Conservation (phyloP, 2,113 vertebrate genomes). For the Zosterops hypoxanthus region DNA sequence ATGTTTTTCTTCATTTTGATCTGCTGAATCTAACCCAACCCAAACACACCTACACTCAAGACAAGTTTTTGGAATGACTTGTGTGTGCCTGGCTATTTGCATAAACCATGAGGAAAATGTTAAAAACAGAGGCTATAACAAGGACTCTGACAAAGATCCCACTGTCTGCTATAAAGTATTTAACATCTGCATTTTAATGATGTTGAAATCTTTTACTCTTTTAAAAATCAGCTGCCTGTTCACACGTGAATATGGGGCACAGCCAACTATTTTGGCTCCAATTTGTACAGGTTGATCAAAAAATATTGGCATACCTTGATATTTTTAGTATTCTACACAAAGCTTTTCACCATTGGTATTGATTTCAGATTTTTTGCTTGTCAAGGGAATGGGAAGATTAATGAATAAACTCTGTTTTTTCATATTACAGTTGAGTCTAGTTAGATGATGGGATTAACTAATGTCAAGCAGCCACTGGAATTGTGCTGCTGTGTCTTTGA, state of each 20-base stretch:
- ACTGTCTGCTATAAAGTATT: not conserved
- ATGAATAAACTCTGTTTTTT: conserved; percentile 14
- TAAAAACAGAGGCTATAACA: not conserved
- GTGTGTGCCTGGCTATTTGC: not conserved
- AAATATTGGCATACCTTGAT: not conserved
- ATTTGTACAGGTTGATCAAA: not conserved
- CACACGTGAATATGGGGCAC: not conserved
- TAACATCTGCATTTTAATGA: not conserved
- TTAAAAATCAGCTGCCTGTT: not conserved
- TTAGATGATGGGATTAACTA: not conserved
- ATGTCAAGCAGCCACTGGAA: not conserved
- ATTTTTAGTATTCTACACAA: not conserved
- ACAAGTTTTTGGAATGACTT: not conserved
- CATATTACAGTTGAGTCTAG: not conserved
- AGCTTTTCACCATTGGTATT: not conserved
- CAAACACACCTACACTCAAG: not conserved
- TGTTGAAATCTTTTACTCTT: not conserved
- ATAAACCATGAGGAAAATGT: not conserved
- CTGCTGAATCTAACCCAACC: not conserved
- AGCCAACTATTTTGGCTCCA: not conserved
- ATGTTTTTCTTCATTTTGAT: not conserved
- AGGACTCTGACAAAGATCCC: not conserved
- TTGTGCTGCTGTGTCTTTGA: not conserved
- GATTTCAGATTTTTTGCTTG: conserved; percentile 8
- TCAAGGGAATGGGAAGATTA: not conserved